phyloP scores from a whole-genome alignment of 2,797 vertebrate genomes.

The Morus bassanus region DNA sequence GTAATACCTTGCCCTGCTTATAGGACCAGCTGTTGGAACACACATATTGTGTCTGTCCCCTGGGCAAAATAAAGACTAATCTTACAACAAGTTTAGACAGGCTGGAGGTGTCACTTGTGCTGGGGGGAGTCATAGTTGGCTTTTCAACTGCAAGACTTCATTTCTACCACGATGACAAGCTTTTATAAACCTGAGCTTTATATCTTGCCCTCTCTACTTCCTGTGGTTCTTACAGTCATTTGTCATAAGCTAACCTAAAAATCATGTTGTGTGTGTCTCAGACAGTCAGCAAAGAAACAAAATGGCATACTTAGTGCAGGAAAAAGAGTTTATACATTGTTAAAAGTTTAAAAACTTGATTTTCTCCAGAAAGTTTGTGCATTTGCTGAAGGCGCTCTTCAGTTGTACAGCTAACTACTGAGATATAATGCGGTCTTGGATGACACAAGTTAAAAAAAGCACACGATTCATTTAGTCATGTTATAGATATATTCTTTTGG shows the following conservation, averaged over 20 bases:
- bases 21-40: not conserved
- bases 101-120: not conserved
- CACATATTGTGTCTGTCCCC: not conserved
- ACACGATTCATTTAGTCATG: not conserved
- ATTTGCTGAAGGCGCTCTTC: not conserved
- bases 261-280: not conserved
- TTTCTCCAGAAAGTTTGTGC: not conserved
- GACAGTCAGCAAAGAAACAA: not conserved
- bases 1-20: not conserved
- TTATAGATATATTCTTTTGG: not conserved
- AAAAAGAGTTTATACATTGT: not conserved
- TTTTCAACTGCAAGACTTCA: conserved; percentile 25
- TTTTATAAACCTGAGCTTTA: conserved; percentile 27
- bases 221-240: conserved; percentile 4
- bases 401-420: not conserved
- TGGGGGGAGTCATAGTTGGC: not conserved
- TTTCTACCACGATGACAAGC: conserved; percentile 5
- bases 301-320: not conserved
- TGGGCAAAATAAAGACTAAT: conserved; percentile 26
- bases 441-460: not conserved
- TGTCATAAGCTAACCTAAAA: conserved; percentile 25
- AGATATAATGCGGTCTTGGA: not conserved
- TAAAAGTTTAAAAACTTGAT: not conserved
- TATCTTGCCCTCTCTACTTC: not conserved
- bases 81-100: not conserved